Conservation (phyloP, 35 echinoderm and acorn worm species). For the Anneissia japonica region DNA sequence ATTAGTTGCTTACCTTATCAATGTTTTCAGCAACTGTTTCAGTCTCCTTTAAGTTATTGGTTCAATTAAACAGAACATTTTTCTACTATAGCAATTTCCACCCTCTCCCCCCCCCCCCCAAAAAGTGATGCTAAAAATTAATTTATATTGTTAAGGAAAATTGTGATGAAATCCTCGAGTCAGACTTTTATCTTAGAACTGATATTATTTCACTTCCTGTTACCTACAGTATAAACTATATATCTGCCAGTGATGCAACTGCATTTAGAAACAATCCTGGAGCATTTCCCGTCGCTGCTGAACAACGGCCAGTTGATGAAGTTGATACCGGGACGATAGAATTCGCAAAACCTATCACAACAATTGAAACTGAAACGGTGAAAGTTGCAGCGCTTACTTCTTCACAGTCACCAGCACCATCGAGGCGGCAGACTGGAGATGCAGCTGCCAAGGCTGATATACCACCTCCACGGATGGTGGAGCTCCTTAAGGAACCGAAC, state of each 20-base stretch:
- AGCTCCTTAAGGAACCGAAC: constrained; percentile 50
- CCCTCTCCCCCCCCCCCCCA: too few species aligned
- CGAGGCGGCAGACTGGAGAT: neutral
- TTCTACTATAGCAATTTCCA: too few species aligned
- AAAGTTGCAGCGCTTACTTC: constrained; percentile 1
- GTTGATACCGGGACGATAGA: neutral
- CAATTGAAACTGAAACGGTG: constrained; percentile 4
- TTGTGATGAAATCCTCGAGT: too few species aligned
- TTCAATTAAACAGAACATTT: too few species aligned
- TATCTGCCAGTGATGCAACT: constrained; percentile 52
- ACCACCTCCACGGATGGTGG: constrained; percentile 29
- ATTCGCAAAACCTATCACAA: constrained; percentile 1
- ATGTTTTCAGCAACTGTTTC: too few species aligned
- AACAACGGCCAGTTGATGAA: neutral
- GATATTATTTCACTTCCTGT: too few species aligned
- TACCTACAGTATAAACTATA: constrained; percentile 69
- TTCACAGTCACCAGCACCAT: neutral
- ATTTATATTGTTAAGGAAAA: too few species aligned
- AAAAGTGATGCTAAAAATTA: too few species aligned
- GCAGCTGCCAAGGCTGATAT: neutral
- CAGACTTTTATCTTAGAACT: too few species aligned
- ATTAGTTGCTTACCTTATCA: too few species aligned
- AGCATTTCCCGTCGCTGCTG: neutral
- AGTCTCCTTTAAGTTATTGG: too few species aligned
- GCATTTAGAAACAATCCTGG: constrained; percentile 38